Evolutionary conservation across 2,113 vertebrate genomes (phyloP).

Genomic region (Seriola quinqueradiata): DNA sequence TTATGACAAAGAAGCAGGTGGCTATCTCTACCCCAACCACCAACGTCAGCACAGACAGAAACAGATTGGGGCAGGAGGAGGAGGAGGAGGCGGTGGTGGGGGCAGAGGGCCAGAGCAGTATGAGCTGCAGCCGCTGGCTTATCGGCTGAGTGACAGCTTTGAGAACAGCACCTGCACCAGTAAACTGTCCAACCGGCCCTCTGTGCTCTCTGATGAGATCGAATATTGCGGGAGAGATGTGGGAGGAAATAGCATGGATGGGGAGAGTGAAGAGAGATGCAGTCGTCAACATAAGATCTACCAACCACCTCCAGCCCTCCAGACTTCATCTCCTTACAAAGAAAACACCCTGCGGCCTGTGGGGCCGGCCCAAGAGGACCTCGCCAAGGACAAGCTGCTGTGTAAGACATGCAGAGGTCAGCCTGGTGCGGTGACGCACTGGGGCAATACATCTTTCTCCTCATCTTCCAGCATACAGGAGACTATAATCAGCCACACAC

Average conservation of each 20-base stretch:
- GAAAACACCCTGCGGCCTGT: slow-evolving; percentile 73
- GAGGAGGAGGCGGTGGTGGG: slow-evolving; percentile 56
- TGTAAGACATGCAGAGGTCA: slow-evolving; percentile 82
- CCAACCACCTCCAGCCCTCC: slow-evolving; percentile 86
- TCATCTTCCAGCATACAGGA: slow-evolving; percentile 85
- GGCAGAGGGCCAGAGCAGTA: slow-evolving; percentile 91
- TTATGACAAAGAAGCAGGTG: slow-evolving; percentile 83
- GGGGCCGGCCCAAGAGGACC: slow-evolving; percentile 45
- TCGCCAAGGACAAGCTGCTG: slow-evolving; percentile 65
- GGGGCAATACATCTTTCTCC: slow-evolving; percentile 81
- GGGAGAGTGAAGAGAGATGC: slow-evolving; percentile 68
- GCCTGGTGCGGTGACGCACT: slow-evolving; percentile 62
- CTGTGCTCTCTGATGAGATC: slow-evolving; percentile 94
- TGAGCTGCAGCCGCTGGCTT: slow-evolving; percentile 94
- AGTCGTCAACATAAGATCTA: slow-evolving; percentile 65
- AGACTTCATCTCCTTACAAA: slow-evolving; percentile 97
- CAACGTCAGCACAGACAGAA: slow-evolving; percentile 77
- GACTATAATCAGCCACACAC: slow-evolving; percentile 79
- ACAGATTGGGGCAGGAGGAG: slow-evolving; percentile 66
- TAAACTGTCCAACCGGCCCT: slow-evolving; percentile 95
- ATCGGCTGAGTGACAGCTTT: slow-evolving; percentile 95
- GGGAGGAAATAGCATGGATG: slow-evolving; percentile 56
- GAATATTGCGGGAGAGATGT: slow-evolving; percentile 85
- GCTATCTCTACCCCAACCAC: slow-evolving; percentile 81
- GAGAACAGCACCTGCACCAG: slow-evolving; percentile 99